Base-by-base conservation (phyloP, 2,888 invertebrate genomes). In the Onthophagus sagittarius region DNA sequence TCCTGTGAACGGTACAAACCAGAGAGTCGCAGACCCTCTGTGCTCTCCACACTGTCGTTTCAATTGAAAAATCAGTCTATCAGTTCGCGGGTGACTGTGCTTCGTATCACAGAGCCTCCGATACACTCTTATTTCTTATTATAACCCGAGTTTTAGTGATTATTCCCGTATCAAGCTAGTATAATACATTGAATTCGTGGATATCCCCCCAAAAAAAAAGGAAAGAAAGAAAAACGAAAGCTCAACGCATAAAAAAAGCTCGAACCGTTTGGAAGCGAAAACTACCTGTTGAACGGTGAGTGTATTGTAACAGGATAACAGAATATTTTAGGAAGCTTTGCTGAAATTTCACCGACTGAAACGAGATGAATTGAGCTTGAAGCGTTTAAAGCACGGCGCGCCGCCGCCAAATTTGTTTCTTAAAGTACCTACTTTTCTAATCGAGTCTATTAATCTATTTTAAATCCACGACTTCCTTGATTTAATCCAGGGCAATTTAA, bases 81-180 rank as follows among this genome's bases (percentile, higher is more conserved):
- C 76, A 78, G 78, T 78, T 78, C 77, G 77, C 79, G 77, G 76
- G 77, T 75, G 76, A 74, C 77, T 75, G 75, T 76, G 39, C 39
- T 53, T 53, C 39, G 39, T 53, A 53, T 53, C 39, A 53, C 9
- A 53, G 39, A 23, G 23, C 72, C 77, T 76, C 71, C 71, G 74
- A 70, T 72, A 74, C 71, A 72, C 75, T 70, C 67, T 69, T 75
- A 73, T 72, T 67, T 72, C n/a, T 76, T 23, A 23, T 23, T 23
- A 2, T 23, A 23, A 23, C 23, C 1, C 74, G 78, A 73, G 76
- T 75, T 75, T 23, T n/a, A 67, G 67, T 23, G 67, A 31, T 3
- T 23, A 23, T 67, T 32, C 15, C 11, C 33, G 13, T 31, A 23
- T 33, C 15, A 23, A 23, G 3, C 23, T 3, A 1, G 23, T n/a